Percentiles rank a stretch among this genome's conserved stretches.
Evolutionary conservation across 1,140 invertebrate genomes (phyloP).

Genomic region (Melipona quadrifasciata): DNA sequence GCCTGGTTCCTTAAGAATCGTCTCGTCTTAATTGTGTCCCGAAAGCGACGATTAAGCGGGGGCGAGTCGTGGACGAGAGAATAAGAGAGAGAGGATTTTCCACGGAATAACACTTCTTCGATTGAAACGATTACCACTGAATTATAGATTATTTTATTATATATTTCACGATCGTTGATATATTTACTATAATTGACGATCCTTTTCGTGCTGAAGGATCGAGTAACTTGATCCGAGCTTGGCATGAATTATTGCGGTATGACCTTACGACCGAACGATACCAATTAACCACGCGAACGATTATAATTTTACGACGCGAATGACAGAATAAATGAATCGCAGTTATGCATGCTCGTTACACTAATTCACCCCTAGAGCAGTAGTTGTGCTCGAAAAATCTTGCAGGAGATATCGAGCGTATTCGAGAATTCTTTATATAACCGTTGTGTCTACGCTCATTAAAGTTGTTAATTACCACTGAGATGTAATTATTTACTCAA

Average conservation of each 20-base stretch:
- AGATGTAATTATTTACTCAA: not conserved
- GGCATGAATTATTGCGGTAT: not conserved
- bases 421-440: not conserved
- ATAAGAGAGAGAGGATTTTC: not conserved
- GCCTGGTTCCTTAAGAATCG: not conserved
- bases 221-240: not conserved
- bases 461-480: not conserved
- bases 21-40: conserved; percentile 23
- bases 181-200: not conserved
- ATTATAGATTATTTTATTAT: not conserved
- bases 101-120: conserved; percentile 1
- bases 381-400: not conserved
- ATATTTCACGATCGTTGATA: not conserved
- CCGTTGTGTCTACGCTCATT: not conserved
- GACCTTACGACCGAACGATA: not conserved
- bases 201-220: not conserved
- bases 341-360: no score
- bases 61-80: not conserved
- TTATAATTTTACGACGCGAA: not conserved
- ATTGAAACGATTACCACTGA: not conserved
- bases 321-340: no score
- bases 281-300: not conserved
- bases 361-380: not conserved
- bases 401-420: not conserved
- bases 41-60: not conserved